Evolutionary conservation across 2,888 invertebrate species (phyloP), one percentile per base, ranked within the genome.

Genomic region (Drosophila greeni): DNA sequence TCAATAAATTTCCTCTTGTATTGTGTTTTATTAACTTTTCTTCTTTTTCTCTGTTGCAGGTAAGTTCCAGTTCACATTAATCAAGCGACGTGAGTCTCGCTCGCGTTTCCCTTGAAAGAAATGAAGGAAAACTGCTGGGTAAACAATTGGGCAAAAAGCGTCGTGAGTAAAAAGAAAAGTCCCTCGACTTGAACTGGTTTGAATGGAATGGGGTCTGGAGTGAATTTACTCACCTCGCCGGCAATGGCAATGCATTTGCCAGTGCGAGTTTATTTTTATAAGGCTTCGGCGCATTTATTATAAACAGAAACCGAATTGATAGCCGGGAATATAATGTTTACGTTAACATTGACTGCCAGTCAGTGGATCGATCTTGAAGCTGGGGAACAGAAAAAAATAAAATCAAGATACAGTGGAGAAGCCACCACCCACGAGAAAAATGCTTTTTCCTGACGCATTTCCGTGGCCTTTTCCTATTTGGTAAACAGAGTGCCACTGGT

Each of bases 251-350:
- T 62, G 62, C 62, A 62, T 53, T 66, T 34, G 39, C 49, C 26
- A n/a, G 55, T 52, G 58, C 51, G 53, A 72, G 79, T 79, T 79
- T 79, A 79, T 84, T 84, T 79, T 79, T 84, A 74, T 74, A 76
- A 74, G 73, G 52, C 84, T 57, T 34, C 39, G 31, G 67, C 43
- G 70, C 84, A 84, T 84, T 84, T 79, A 79, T 79, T 84, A 80
- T 84, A 79, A 79, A 79, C 79, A 79, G 66, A 47, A 34, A 29
- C 26, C 16, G 11, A 45, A 29, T 43, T 43, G 60, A 68, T 57
- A 70, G 57, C 31, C 36, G 24, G 23, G 23, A 64, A 64, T 51
- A 57, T 51, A 57, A 47, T 81, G 83, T 81, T 83, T 78, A 75
- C 58, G 83, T 66, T 83, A 83, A 81, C 83, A 83, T 77, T 77